Percentiles rank a stretch among this genome's conserved stretches.
Conservation (phyloP, 2,888 invertebrate genomes). For the Podabrus alpinus region DNA sequence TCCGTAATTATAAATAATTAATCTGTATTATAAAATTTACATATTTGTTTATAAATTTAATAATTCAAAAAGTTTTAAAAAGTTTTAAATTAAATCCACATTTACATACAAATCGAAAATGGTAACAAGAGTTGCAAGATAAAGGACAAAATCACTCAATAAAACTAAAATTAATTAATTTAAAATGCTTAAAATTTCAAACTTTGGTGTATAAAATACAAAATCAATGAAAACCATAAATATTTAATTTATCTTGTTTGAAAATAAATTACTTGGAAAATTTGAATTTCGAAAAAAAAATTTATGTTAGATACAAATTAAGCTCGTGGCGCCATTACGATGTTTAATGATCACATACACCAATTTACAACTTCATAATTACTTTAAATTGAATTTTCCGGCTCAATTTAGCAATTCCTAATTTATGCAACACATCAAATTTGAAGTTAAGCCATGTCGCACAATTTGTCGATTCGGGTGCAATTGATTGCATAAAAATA, state of each 20-base stretch:
- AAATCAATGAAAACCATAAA: not conserved
- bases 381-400: not conserved
- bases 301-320: not conserved
- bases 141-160: not conserved
- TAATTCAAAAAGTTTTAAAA: not conserved
- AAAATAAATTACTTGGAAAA: not conserved
- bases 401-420: not conserved
- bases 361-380: not conserved
- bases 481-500: not conserved
- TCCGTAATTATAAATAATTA: not conserved
- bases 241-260: not conserved
- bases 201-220: not conserved
- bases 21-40: not conserved
- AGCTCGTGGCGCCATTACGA: not conserved
- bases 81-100: not conserved
- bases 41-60: not conserved
- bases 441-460: not conserved
- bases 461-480: not conserved
- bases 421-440: not conserved
- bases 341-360: not conserved
- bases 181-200: not conserved
- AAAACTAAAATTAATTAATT: not conserved
- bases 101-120: not conserved
- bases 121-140: not conserved
- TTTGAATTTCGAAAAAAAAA: not conserved